Conservation (phyloP, 2,797 vertebrate species). For the Synanceia verrucosa region DNA sequence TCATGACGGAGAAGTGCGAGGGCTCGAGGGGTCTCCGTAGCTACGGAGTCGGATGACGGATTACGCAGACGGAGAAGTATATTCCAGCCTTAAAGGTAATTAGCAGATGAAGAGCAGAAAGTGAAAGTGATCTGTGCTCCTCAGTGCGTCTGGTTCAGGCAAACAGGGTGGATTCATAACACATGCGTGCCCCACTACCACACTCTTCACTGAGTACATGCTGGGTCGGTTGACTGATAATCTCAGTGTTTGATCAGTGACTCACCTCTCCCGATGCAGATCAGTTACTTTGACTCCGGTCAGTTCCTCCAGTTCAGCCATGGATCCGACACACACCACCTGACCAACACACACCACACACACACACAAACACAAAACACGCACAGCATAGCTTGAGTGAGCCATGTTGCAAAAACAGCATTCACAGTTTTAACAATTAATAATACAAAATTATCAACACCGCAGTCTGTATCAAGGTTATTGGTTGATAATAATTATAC, state of each 20-base stretch:
- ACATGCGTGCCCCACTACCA: neutral
- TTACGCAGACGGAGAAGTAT: too few relatives aligned
- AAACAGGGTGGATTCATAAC: slow-evolving; percentile 8
- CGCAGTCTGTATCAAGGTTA: neutral
- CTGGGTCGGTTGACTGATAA: slow-evolving; percentile 14
- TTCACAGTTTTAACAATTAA: neutral
- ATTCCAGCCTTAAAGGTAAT: too few relatives aligned
- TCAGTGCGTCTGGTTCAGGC: slow-evolving; percentile 16
- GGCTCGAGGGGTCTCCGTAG: too few relatives aligned
- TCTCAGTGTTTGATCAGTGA: slow-evolving; percentile 36
- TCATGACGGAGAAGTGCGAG: too few relatives aligned
- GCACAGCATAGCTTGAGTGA: neutral
- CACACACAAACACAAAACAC: slow-evolving; percentile 7
- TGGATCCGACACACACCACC: slow-evolving; percentile 94
- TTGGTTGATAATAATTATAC: neutral
- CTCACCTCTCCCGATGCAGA: slow-evolving; percentile 96
- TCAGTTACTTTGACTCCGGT: slow-evolving; percentile 89
- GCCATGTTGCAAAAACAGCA: neutral
- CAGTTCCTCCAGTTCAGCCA: slow-evolving; percentile 91
- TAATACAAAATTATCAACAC: neutral
- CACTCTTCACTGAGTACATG: neutral
- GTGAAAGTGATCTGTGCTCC: slow-evolving; percentile 38
- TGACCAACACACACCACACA: slow-evolving; percentile 56
- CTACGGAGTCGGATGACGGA: too few relatives aligned
- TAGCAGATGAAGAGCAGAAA: slow-evolving; percentile 37